A percentile compares a stretch with the other conserved stretches of the same genome.
These are phyloP conservation scores for Plecturocebus donacophilus DNA, from an alignment of 2,113 vertebrate genomes.

Conservation along the genomic window DNA sequence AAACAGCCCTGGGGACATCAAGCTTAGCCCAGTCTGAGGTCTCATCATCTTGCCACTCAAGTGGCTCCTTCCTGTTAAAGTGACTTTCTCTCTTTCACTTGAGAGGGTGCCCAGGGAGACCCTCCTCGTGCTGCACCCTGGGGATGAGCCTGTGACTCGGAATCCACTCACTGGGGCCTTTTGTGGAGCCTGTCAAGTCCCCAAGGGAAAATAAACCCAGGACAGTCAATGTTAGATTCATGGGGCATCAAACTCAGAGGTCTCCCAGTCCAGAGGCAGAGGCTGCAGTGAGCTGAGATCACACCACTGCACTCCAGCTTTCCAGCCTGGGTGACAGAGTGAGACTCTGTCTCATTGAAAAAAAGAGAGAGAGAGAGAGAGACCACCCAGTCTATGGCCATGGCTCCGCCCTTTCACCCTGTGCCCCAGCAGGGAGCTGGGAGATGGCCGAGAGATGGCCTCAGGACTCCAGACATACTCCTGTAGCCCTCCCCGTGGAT, in stretches of 20 bases:
- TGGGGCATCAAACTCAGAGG: neutral
- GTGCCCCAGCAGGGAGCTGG: neutral
- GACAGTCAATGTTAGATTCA: neutral
- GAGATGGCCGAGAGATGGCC: neutral
- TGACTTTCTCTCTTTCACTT: neutral
- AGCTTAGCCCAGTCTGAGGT: neutral
- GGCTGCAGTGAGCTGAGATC: too few species aligned
- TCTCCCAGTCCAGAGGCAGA: neutral
- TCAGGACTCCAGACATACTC: neutral
- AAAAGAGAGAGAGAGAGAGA: too few species aligned
- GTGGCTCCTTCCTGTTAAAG: neutral
- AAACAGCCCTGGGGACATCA: neutral
- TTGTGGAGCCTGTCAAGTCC: neutral
- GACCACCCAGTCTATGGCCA: neutral
- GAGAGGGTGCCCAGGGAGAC: neutral
- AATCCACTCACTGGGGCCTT: neutral
- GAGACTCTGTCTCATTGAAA: too few species aligned
- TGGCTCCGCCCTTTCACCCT: neutral
- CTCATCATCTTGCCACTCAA: neutral
- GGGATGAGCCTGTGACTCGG: neutral
- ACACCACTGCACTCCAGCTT: too few species aligned
- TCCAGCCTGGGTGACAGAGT: too few species aligned
- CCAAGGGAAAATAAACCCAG: neutral
- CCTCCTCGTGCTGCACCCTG: neutral
- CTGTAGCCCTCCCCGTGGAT: too few species aligned